Conservation (phyloP, 2,797 vertebrate genomes). For the Morelia viridis region DNA sequence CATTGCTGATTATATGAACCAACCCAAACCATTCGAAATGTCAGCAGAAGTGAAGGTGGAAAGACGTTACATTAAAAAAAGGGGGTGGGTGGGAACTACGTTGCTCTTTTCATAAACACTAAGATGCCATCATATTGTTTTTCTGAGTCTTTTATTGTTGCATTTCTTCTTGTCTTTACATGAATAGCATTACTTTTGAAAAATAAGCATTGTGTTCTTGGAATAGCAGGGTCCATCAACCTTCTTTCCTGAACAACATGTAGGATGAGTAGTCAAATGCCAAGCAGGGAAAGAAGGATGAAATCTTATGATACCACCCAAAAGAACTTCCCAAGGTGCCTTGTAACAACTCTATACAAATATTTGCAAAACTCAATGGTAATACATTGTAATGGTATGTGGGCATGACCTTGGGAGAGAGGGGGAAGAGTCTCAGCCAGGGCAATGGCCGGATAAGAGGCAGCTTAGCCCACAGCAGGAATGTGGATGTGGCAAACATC, state of each 20-base stretch:
- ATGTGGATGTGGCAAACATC: neutral
- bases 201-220: neutral
- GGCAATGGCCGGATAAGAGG: neutral
- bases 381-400: neutral
- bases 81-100: slow-evolving; percentile 24
- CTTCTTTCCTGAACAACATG: neutral
- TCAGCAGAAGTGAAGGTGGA: neutral
- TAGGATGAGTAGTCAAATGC: neutral
- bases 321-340: neutral
- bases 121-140: neutral
- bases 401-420: neutral
- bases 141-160: neutral
- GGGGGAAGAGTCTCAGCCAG: neutral
- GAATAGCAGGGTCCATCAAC: neutral
- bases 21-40: slow-evolving; percentile 41
- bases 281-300: neutral
- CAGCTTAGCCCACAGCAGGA: neutral
- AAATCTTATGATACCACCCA: neutral
- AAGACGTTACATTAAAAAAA: slow-evolving; percentile 26
- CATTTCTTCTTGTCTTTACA: neutral
- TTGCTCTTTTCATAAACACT: neutral
- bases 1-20: slow-evolving; percentile 63
- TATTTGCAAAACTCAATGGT: neutral
- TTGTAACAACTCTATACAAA: neutral
- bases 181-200: neutral